Evolutionary conservation across 2,888 invertebrate species (phyloP), one percentile per base, ranked within the genome.

Genomic region (Liopterus haemorrhoidalis): DNA sequence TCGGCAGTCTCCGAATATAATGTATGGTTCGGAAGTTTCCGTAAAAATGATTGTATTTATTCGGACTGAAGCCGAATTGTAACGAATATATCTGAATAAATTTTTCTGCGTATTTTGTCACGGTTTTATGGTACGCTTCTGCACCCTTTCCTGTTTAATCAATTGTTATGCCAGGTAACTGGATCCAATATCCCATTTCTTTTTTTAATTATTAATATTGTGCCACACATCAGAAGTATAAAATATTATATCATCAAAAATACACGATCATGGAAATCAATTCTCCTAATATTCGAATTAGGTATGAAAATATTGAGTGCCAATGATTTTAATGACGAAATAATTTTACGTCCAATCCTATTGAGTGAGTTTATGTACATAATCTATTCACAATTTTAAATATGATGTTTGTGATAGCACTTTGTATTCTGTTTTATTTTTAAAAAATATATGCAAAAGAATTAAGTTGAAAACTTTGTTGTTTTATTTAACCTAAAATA

Each of bases 371-470:
- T 45, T 45, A 39, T 45, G 45, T 45, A 45, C 38, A 45, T 45
- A 45, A 45, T 45, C 45, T 45, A 45, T 45, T 39, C 45, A 45
- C 45, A 45, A 39, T 45, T 45, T 45, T 45, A 45, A 45, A 45
- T 45, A 45, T 45, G 45, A 45, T 45, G 45, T 45, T 45, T 45
- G 45, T 45, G 45, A 45, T 45, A 45, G 45, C 45, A 45, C 45
- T 45, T 45, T 45, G 45, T 45, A 45, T 39, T 45, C 38, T 45
- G 45, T 45, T 45, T 45, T 45, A 45, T 45, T 45, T 45, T 45
- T 45, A 45, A 45, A 45, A 45, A 45, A 45, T 45, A 45, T 45
- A 45, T 45, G 45, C 45, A 45, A 45, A 45, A 45, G 45, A 45
- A n/a, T n/a, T n/a, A n/a, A n/a, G n/a, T n/a, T n/a, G n/a, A n/a